phyloP scores from a whole-genome alignment of 2,888 invertebrate species.

The Ctena decussata region DNA sequence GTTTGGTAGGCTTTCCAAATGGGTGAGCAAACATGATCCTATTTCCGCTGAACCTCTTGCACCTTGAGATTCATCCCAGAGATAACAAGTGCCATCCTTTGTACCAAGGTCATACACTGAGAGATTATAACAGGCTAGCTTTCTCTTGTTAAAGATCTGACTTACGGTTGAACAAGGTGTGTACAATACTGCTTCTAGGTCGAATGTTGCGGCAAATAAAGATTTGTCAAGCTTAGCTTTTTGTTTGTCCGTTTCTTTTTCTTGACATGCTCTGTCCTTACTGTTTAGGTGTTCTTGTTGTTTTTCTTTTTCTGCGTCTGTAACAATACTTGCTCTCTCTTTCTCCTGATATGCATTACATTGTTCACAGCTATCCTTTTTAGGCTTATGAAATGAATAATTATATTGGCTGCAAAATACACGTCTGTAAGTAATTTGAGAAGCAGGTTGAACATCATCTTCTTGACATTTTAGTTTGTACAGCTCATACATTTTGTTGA shows the following conservation, averaged over 20 bases:
- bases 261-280: slow-evolving; percentile 17
- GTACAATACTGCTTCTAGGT: slow-evolving; percentile 34
- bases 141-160: slow-evolving; percentile 39
- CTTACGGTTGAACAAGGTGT: slow-evolving; percentile 41
- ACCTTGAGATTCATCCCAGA: slow-evolving; percentile 40
- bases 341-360: slow-evolving; percentile 31
- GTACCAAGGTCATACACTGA: slow-evolving; percentile 25
- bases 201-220: slow-evolving; percentile 34
- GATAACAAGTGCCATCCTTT: slow-evolving; percentile 24
- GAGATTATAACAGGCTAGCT: slow-evolving; percentile 40
- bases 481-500: slow-evolving; percentile 19
- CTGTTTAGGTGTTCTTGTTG: slow-evolving; percentile 16
- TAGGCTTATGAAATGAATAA: slow-evolving; percentile 45
- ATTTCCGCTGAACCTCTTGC: slow-evolving; percentile 39
- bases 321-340: background rate
- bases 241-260: slow-evolving; percentile 33
- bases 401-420: slow-evolving; percentile 44
- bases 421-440: slow-evolving; percentile 25
- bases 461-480: background rate
- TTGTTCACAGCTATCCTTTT: slow-evolving; percentile 41
- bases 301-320: background rate
- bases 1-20: slow-evolving; percentile 26
- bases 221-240: slow-evolving; percentile 11
- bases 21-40: slow-evolving; percentile 21
- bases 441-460: background rate